A percentile compares a stretch with the other conserved stretches of the same genome.
phyloP scores from a whole-genome alignment of 2,797 vertebrate species.

The Austrolebias charrua region DNA sequence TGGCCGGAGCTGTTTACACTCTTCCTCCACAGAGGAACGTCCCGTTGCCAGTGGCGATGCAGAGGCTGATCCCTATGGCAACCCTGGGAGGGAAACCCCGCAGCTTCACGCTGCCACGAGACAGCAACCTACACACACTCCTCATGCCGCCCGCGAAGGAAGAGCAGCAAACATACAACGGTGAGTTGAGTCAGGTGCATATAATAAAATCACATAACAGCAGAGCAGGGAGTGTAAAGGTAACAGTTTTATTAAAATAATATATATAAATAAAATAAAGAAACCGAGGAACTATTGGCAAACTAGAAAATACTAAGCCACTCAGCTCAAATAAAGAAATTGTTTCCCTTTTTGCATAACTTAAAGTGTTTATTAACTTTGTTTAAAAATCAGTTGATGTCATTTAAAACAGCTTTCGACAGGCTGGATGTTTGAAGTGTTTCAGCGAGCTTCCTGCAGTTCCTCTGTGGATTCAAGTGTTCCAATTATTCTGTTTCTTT shows the following conservation, averaged over 20 bases:
- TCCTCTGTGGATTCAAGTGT: background rate
- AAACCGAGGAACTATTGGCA: background rate
- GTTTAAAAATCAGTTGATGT: background rate
- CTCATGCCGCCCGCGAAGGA: constrained; percentile 83
- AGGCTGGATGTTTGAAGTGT: constrained; percentile 2
- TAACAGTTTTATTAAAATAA: no score
- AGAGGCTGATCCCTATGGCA: constrained; percentile 73
- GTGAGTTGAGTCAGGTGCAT: constrained; percentile 69
- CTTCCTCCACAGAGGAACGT: constrained; percentile 73
- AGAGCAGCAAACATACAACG: constrained; percentile 82
- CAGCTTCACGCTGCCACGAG: constrained; percentile 95
- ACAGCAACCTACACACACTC: constrained; percentile 91
- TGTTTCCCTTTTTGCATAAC: background rate
- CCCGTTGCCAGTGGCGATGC: constrained; percentile 72
- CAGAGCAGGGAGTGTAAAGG: background rate
- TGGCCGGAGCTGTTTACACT: constrained; percentile 81
- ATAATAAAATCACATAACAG: background rate
- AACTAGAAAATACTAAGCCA: background rate
- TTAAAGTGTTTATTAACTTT: constrained; percentile 3
- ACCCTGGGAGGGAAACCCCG: constrained; percentile 87
- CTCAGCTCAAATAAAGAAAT: background rate
- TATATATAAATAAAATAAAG: no score
- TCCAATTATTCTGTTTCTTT: background rate
- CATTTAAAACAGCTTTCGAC: background rate
- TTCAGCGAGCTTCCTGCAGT: background rate